phyloP scores from a whole-genome alignment of 2,113 vertebrate genomes.

The Oreochromis niloticus region DNA sequence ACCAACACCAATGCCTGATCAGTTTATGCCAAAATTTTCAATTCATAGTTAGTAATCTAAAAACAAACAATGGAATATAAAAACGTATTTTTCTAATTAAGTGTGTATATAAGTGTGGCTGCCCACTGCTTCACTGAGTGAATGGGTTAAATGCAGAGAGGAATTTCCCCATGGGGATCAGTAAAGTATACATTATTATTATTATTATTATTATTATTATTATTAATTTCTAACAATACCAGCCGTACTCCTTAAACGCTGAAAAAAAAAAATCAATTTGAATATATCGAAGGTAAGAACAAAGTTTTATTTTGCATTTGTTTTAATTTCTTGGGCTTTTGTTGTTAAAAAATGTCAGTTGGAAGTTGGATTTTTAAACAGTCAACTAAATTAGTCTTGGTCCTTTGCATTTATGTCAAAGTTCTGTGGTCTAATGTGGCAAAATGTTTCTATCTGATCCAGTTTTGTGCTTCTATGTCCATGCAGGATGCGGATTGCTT shows the following conservation, averaged over 20 bases:
- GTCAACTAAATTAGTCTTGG: not conserved
- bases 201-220: no score
- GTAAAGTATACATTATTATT: no score
- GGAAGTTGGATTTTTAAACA: not conserved
- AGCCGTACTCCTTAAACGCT: not conserved
- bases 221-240: not conserved
- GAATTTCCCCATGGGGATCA: no score
- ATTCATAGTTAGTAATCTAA: not conserved
- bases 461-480: not conserved
- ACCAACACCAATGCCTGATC: no score
- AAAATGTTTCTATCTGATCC: not conserved
- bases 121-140: no score
- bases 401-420: not conserved
- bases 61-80: not conserved
- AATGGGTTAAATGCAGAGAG: no score
- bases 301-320: not conserved
- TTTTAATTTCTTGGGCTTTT: not conserved
- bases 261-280: not conserved
- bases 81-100: not conserved
- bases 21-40: not conserved
- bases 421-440: not conserved
- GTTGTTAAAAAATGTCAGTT: not conserved
- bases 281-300: not conserved
- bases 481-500: slow-evolving; percentile 77
- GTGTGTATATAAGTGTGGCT: not conserved